Percentiles rank a stretch among this genome's conserved stretches.
Conservation (phyloP, 2,113 vertebrate genomes). For the Sardina pilchardus region DNA sequence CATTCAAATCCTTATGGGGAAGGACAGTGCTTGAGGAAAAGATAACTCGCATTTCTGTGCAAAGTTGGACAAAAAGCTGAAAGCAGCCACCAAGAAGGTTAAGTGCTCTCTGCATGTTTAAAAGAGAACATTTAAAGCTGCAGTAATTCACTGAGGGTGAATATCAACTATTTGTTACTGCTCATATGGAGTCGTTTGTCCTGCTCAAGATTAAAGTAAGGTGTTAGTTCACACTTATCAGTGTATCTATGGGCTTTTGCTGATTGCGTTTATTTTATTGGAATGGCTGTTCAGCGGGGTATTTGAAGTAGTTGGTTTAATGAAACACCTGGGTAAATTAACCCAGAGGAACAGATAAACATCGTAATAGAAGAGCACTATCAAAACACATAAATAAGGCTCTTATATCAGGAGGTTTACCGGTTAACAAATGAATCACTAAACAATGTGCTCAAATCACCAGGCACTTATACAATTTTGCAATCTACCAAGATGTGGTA, state of each 20-base stretch:
- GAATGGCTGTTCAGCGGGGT: not conserved
- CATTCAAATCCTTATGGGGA: slow-evolving; percentile 39
- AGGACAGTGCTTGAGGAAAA: slow-evolving; percentile 19
- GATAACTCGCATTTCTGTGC: not conserved
- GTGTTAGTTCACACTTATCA: not conserved
- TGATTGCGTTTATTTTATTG: not conserved
- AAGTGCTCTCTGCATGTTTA: not conserved
- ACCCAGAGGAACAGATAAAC: not conserved
- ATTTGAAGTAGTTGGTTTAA: no score
- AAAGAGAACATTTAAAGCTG: not conserved
- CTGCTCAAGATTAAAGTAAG: not conserved
- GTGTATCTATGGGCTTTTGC: not conserved
- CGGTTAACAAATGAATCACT: not conserved
- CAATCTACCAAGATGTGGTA: not conserved
- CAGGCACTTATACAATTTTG: not conserved
- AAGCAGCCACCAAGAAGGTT: not conserved
- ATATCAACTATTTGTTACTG: not conserved
- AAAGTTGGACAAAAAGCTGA: not conserved
- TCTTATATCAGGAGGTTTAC: no score
- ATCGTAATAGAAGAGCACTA: not conserved
- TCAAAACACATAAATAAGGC: not conserved
- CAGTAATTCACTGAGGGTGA: not conserved
- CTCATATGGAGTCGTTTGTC: not conserved
- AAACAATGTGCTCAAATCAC: no score
- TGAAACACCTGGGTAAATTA: no score